Evolutionary conservation across 2,888 invertebrate genomes (phyloP).

Genomic region (Microplitis manilae): DNA sequence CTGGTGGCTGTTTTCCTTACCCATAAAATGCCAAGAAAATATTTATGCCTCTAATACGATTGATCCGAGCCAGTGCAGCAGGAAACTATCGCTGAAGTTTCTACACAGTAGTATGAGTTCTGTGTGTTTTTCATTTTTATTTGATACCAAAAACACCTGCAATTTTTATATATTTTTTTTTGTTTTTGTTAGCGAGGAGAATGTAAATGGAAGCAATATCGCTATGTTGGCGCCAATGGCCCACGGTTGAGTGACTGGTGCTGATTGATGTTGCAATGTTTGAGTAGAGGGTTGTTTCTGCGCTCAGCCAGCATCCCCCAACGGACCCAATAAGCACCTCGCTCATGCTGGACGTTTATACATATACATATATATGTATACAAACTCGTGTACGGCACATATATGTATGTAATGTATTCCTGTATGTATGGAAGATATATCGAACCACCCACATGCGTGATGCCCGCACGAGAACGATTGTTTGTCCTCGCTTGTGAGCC

Average conservation of each 20-base stretch:
- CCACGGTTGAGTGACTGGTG: conserved; percentile 69
- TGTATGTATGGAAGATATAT: conserved; percentile 39
- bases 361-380: conserved; percentile 24
- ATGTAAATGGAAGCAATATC: conserved; percentile 68
- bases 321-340: conserved; percentile 70
- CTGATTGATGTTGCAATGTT: conserved; percentile 72
- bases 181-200: conserved; percentile 44
- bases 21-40: conserved; percentile 29
- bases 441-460: conserved; percentile 49
- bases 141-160: conserved; percentile 24
- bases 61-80: not conserved
- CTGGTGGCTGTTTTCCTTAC: conserved; percentile 46
- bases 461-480: conserved; percentile 57
- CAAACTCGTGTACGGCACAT: conserved; percentile 24
- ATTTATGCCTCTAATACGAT: not conserved
- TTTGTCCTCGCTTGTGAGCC: conserved; percentile 62
- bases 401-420: conserved; percentile 29
- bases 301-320: conserved; percentile 63
- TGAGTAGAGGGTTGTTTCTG: conserved; percentile 71
- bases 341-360: conserved; percentile 50
- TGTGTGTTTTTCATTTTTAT: conserved; percentile 31
- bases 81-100: no score
- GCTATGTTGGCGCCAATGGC: conserved; percentile 67
- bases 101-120: not conserved
- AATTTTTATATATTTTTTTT: conserved; percentile 6